Evolutionary conservation across 2,888 invertebrate species (phyloP).

Genomic region (Thelaira solivaga): DNA sequence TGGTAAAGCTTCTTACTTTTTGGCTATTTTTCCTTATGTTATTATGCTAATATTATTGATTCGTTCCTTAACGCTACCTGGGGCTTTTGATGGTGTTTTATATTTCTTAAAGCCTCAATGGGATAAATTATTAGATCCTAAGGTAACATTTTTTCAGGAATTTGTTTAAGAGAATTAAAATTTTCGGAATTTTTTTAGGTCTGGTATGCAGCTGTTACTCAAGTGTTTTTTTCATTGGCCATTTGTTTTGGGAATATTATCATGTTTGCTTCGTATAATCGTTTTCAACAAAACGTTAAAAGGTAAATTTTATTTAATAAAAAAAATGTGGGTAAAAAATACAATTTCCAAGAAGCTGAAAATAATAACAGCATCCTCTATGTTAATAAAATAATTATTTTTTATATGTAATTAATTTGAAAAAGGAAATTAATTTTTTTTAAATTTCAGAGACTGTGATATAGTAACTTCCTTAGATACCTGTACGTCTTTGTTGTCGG

Average conservation of each 20-base stretch:
- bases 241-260: conserved; percentile 82
- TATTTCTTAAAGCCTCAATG: conserved; percentile 83
- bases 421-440: too few relatives aligned
- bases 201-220: conserved; percentile 82
- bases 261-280: conserved; percentile 81
- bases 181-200: conserved; percentile 75
- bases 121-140: conserved; percentile 76
- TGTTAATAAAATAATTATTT: too few relatives aligned
- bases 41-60: conserved; percentile 81
- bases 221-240: conserved; percentile 82
- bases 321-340: too few relatives aligned
- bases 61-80: conserved; percentile 80
- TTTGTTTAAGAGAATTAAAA: background rate
- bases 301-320: too few relatives aligned
- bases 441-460: conserved; percentile 82
- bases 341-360: too few relatives aligned
- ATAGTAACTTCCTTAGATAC: conserved; percentile 90
- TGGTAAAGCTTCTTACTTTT: conserved; percentile 83
- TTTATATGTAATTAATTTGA: background rate
- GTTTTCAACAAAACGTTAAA: conserved; percentile 80
- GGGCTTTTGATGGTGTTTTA: conserved; percentile 81
- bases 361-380: too few relatives aligned
- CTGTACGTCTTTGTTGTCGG: conserved; percentile 88
- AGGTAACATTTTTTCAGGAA: conserved; percentile 55
- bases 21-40: conserved; percentile 83